Evolutionary conservation across 2,888 invertebrate species (phyloP).

Genomic region (Acronicta leporina): DNA sequence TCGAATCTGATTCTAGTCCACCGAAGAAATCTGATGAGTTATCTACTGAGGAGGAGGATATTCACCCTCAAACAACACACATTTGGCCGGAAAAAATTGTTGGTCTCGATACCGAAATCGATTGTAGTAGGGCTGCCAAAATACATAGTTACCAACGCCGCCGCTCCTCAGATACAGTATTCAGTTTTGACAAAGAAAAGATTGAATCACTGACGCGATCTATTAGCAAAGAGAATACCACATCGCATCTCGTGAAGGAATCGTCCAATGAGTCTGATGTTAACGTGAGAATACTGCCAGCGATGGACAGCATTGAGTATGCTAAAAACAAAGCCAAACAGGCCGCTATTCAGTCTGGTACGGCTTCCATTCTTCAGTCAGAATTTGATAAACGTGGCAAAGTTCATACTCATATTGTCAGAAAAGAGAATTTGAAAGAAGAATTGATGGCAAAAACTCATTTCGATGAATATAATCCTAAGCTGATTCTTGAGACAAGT

Average conservation of each 20-base stretch:
- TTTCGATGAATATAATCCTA: slow-evolving; percentile 93
- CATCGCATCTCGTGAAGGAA: slow-evolving; percentile 82
- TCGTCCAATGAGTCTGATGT: slow-evolving; percentile 88
- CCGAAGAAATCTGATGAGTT: slow-evolving; percentile 82
- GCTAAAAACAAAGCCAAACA: slow-evolving; percentile 86
- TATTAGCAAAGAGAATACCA: slow-evolving; percentile 78
- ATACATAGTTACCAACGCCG: slow-evolving; percentile 89
- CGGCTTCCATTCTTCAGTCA: slow-evolving; percentile 89
- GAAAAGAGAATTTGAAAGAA: slow-evolving; percentile 89
- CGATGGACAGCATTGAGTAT: slow-evolving; percentile 88
- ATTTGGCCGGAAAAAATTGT: slow-evolving; percentile 89
- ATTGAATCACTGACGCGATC: slow-evolving; percentile 92
- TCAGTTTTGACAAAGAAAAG: slow-evolving; percentile 93
- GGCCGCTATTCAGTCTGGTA: slow-evolving; percentile 75
- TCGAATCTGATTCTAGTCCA: slow-evolving; percentile 74
- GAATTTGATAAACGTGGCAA: slow-evolving; percentile 90
- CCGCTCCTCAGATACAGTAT: slow-evolving; percentile 92
- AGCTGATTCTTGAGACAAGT: slow-evolving; percentile 87
- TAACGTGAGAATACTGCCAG: slow-evolving; percentile 83
- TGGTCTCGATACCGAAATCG: slow-evolving; percentile 86
- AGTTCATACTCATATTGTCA: slow-evolving; percentile 79
- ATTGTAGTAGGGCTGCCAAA: slow-evolving; percentile 80
- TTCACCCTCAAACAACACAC: slow-evolving; percentile 83
- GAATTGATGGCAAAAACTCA: slow-evolving; percentile 91
- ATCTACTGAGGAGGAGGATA: slow-evolving; percentile 87